Conservation (phyloP, 2,888 invertebrate species). For the Tiliacea citrago region DNA sequence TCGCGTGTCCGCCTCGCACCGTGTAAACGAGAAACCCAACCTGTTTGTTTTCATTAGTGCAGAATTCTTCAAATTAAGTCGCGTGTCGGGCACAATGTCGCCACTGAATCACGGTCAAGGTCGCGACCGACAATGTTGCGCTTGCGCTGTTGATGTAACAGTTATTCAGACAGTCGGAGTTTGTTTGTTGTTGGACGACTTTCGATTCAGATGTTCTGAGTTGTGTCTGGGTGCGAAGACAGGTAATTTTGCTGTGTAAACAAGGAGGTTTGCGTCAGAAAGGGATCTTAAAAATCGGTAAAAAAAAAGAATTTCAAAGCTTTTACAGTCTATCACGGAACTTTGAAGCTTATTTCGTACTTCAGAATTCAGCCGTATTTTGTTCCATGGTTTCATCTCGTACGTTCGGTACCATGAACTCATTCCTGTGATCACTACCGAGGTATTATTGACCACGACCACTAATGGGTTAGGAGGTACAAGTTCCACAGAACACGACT, state of each 20-base stretch:
- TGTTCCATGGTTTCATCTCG: too few species aligned
- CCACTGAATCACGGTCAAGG: slow-evolving; percentile 64
- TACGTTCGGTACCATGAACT: too few species aligned
- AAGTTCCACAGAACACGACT: too few species aligned
- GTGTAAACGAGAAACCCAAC: slow-evolving; percentile 43
- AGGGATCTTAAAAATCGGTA: too few species aligned
- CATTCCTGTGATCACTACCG: too few species aligned
- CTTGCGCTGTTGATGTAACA: slow-evolving; percentile 57
- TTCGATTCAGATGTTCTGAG: slow-evolving; percentile 22
- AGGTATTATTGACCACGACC: too few species aligned
- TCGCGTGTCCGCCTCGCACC: slow-evolving; percentile 49
- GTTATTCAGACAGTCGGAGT: slow-evolving; percentile 11
- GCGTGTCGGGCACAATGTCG: slow-evolving; percentile 62
- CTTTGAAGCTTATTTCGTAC: too few species aligned
- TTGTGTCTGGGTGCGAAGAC: slow-evolving; percentile 25
- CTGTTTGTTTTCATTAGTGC: slow-evolving; percentile 69
- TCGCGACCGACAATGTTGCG: slow-evolving; percentile 57
- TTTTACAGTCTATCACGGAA: too few species aligned
- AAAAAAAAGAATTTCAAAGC: too few species aligned
- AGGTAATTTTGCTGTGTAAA: background rate
- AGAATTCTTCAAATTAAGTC: slow-evolving; percentile 70
- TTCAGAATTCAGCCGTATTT: too few species aligned
- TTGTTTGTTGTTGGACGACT: slow-evolving; percentile 41
- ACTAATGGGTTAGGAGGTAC: too few species aligned
- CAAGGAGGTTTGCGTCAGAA: background rate